Evolutionary conservation across 1,140 invertebrate genomes (phyloP).

Genomic region (Hyphantria cunea): DNA sequence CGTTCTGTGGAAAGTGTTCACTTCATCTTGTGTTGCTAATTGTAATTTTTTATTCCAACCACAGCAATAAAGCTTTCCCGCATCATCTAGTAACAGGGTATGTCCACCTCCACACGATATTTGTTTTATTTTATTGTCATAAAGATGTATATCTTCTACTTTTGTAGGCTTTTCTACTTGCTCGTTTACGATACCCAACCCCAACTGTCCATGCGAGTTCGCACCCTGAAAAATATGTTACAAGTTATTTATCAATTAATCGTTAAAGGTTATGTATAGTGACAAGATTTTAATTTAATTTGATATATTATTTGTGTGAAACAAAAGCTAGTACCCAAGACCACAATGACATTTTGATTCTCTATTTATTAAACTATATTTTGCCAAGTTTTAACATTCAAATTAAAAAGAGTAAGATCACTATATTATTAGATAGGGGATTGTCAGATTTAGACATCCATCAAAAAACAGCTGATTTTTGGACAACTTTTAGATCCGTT

Average conservation of each 20-base stretch:
- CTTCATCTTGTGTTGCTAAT: conserved; percentile 83
- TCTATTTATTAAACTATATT: neutral
- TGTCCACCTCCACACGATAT: conserved; percentile 90
- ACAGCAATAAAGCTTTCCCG: conserved; percentile 89
- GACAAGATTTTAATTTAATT: too few relatives aligned
- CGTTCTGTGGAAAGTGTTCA: conserved; percentile 80
- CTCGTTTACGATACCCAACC: conserved; percentile 86
- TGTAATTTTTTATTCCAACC: conserved; percentile 94
- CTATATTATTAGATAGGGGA: neutral
- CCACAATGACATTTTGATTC: conserved; percentile 35
- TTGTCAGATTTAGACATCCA: too few relatives aligned
- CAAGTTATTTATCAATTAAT: neutral
- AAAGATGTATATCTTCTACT: conserved; percentile 77
- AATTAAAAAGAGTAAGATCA: neutral
- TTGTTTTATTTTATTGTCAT: conserved; percentile 77
- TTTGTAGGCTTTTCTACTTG: conserved; percentile 84
- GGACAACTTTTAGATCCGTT: too few relatives aligned
- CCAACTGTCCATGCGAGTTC: conserved; percentile 92
- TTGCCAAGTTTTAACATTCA: neutral
- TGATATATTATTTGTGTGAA: neutral
- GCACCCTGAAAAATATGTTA: conserved; percentile 85
- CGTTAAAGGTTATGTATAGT: too few relatives aligned
- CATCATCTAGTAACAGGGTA: conserved; percentile 85
- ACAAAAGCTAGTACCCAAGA: conserved; percentile 46
- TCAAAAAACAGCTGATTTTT: too few relatives aligned